Conservation (phyloP, 1,140 invertebrate species). For the Battus philenor region DNA sequence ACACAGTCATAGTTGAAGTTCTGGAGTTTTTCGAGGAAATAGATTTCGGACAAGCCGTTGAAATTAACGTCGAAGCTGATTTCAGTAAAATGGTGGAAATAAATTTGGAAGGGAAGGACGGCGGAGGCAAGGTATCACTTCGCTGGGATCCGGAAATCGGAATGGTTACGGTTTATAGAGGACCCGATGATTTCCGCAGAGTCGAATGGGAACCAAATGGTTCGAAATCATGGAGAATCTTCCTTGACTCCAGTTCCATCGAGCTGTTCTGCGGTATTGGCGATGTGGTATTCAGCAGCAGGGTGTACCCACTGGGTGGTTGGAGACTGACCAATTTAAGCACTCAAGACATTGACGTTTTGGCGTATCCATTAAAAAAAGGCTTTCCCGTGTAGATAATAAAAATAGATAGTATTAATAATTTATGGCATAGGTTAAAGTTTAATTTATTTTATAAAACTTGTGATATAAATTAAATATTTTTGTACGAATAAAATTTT, state of each 20-base stretch:
- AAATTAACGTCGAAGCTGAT: conserved; percentile 44
- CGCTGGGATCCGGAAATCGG: conserved; percentile 41
- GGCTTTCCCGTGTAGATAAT: conserved; percentile 38
- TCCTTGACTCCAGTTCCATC: conserved; percentile 57
- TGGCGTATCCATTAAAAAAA: conserved; percentile 41
- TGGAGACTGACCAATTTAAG: conserved; percentile 50
- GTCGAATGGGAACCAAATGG: conserved; percentile 50
- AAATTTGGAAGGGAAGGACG: conserved; percentile 39
- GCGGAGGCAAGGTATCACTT: conserved; percentile 40
- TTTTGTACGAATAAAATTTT: conserved; percentile 4
- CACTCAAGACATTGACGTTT: conserved; percentile 31
- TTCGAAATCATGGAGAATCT: conserved; percentile 41
- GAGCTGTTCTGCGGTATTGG: conserved; percentile 67
- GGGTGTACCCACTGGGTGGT: conserved; percentile 48
- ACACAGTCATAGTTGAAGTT: conserved; percentile 24
- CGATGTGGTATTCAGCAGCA: conserved; percentile 61
- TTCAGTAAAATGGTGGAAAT: conserved; percentile 43
- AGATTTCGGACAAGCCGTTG: conserved; percentile 41
- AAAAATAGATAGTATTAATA: background rate
- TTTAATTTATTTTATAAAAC: background rate
- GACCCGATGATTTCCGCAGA: conserved; percentile 45
- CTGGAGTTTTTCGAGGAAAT: conserved; percentile 23
- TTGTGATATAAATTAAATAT: background rate
- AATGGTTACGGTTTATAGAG: conserved; percentile 49
- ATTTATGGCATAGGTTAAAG: background rate